phyloP scores from a whole-genome alignment of 1,140 invertebrate genomes.

The Eurytemora carolleeae region DNA sequence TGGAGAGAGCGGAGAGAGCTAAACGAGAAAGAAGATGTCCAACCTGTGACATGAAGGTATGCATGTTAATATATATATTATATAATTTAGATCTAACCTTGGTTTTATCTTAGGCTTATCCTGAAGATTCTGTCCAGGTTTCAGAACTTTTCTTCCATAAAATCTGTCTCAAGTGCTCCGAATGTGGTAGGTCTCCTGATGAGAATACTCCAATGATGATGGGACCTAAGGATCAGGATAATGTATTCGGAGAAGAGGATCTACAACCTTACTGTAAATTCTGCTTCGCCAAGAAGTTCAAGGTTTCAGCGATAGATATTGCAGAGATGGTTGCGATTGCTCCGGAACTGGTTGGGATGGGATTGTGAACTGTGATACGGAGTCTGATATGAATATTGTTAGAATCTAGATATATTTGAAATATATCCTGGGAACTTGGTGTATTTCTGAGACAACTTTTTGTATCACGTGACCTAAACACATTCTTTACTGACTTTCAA shows the following conservation, averaged over 20 bases:
- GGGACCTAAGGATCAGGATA: background rate
- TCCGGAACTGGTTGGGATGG: background rate
- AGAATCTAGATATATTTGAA: too few relatives aligned
- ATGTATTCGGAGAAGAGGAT: conserved; percentile 4
- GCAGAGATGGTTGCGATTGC: conserved; percentile 3
- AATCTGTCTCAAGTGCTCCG: conserved; percentile 9
- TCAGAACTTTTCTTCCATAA: conserved; percentile 7
- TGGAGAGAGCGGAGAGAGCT: conserved; percentile 8
- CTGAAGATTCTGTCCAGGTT: background rate
- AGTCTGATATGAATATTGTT: too few relatives aligned
- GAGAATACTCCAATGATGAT: background rate
- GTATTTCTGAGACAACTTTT: too few relatives aligned
- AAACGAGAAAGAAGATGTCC: conserved; percentile 2
- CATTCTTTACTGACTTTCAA: too few relatives aligned
- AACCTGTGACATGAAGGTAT: conserved; percentile 3
- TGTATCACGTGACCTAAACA: too few relatives aligned
- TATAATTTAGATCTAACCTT: too few relatives aligned
- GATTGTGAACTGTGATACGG: too few relatives aligned
- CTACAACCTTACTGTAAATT: conserved; percentile 9
- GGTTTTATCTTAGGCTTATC: too few relatives aligned
- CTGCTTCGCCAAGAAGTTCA: conserved; percentile 10
- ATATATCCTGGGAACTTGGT: too few relatives aligned
- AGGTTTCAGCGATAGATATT: conserved; percentile 6
- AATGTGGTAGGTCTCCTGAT: background rate
- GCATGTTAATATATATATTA: too few relatives aligned